Evolutionary conservation across 2,113 vertebrate species (phyloP), one percentile per base, ranked within the genome.

Genomic region (Camelus bactrianus): DNA sequence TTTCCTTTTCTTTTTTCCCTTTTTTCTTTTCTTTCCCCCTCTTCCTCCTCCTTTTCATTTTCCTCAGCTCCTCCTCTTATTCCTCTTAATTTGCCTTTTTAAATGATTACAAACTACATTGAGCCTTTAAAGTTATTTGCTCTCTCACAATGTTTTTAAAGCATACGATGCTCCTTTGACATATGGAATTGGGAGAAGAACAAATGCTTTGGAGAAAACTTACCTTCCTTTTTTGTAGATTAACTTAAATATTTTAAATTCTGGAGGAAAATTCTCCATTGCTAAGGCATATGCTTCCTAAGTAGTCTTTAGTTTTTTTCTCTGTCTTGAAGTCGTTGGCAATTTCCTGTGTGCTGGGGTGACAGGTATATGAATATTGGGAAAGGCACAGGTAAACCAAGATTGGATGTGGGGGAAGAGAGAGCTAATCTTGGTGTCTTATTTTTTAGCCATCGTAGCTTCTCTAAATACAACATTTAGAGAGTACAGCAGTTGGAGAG

Each of bases 181-280:
- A 48, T 35, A 56, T 26, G 19, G n/a, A 82, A 58, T 28, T 81
- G 26, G 64, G 54, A 84, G 26, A 83, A 76, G 72, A 54, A 56
- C 87, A 84, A 26, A n/a, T 85, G 38, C 28, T 96, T 73, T 82
- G 38, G 35, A 70, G 70, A 89, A 90, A 90, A 26, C 28, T 64
- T 32, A 26, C 22, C 54, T 50, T 86, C 22, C 32, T 15, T 60
- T 79, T 96, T 79, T 90, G 38, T 69, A 9, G 62, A 26, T 60
- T 19, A 89, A 91, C 22, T 85, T 56, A 79, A 93, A 77, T 94
- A 62, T 35, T 93, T 93, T 85, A 70, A 87, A 93, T 62, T 76
- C 32, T 67, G 12, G 54, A 48, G 32, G 32, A 67, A 92, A 62
- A 28, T 28, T 81, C 15, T 17, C 46, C 56, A 28, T 22, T 73